Base-by-base conservation (phyloP, 2,888 invertebrate species). In the Lathronympha strigana region DNA sequence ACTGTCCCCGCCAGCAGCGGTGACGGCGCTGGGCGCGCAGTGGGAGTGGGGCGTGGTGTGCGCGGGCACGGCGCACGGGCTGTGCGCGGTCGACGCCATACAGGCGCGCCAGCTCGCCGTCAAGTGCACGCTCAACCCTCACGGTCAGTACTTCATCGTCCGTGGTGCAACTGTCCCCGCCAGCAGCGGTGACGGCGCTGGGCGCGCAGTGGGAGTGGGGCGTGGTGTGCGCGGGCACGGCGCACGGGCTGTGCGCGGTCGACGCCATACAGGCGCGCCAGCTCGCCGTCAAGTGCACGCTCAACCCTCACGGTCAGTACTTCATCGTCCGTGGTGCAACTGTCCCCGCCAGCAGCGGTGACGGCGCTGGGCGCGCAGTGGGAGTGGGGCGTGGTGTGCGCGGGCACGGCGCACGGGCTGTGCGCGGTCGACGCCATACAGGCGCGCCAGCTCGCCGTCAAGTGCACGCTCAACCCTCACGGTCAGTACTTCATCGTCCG, bases 51-150 rank as follows among this genome's bases (percentile, higher is more conserved):
- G 97, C 69, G 91, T 98, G 79, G 93, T 98, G 38, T 96, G 97
- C 33, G 97, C 96, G 49, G 99, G 99, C 63, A 99, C 99, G 11
- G 98, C 98, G 23, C 98, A 99, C 89, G 99, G 99, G 0, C 94
- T 99, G 69, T 97, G 97, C 49, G 93, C 99, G 21, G 95, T 96
- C 76, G 98, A 99, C 90, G 98, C 96, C 77, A 88, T 94, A 43
- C 70, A 63, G 31, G 63, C 57, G 55, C 55, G 49, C 40, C 15
- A 49, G 55, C 49, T 57, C 94, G 95, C 72, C 94, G 95, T 97
- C 73, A 97, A 97, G 84, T 98, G 98, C 86, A 99, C 98, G 19
- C 93, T n/a, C n/a, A n/a, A n/a, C n/a, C n/a, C n/a, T n/a, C n/a
- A n/a, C n/a, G n/a, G n/a, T n/a, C n/a, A n/a, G n/a, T n/a, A n/a